Evolutionary conservation across 2,797 vertebrate genomes (phyloP), one percentile per base, ranked within the genome.

Genomic region (Peromyscus nudipes): DNA sequence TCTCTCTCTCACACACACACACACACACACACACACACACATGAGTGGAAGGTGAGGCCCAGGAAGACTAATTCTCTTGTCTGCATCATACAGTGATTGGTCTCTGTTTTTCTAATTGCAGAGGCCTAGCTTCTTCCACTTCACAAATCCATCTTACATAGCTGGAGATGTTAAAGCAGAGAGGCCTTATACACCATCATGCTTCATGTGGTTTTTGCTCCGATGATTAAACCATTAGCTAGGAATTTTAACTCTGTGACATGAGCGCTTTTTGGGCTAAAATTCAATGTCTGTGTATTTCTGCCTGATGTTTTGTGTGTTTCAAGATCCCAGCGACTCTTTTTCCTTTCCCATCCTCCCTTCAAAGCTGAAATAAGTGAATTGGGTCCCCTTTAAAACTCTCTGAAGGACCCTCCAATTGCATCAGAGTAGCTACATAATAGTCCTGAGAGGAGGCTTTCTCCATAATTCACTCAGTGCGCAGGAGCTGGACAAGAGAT

Each of bases 401-500:
- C 92, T 94, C 82, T 82, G 52, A 95, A 96, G 67, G 31, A 73
- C 37, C 62, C 64, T 89, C 37, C 49, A 71, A 85, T 89, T 5
- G 4, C 62, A 75, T 96, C 94, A 37, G 49, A 95, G 93, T 14
- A 14, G 96, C 64, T 71, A 94, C 94, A 95, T 2, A 0, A 82
- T 76, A 19, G 19, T 94, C 1, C 1, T 94, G 92, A 95, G 85
- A 97, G 91, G 94, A 97, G 57, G 29, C 75, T 97, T 97, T 97
- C 98, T 97, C 97, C 96, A 98, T 98, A 98, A 98, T 96, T 98
- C 98, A 98, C 93, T 69, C 57, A 4, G 16, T 80, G 64, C 21
- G 11, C 81, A n/a, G 25, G 97, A 96, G 97, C 96, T n/a, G 1
- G 95, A 95, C 93, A 91, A 3, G 10, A 98, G 96, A 98, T 98